Conservation (phyloP, 2,888 invertebrate genomes). For the Formica aserva region DNA sequence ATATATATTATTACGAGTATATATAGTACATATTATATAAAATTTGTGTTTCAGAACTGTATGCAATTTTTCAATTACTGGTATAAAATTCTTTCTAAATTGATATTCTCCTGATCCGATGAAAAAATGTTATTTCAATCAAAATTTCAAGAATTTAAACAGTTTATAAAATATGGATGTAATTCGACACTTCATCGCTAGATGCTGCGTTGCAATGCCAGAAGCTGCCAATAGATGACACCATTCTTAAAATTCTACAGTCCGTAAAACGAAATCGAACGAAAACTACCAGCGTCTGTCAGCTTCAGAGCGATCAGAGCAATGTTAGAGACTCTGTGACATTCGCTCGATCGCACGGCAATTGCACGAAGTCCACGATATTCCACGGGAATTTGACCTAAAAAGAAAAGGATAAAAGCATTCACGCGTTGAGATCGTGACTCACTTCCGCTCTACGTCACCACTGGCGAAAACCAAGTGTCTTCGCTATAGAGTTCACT, state of each 20-base stretch:
- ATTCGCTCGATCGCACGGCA: background rate
- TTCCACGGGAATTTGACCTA: background rate
- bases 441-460: constrained; percentile 52
- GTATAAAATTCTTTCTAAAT: no score
- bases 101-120: no score
- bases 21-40: no score
- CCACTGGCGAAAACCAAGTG: background rate
- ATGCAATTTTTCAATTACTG: no score
- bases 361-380: background rate
- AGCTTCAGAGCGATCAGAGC: constrained; percentile 1
- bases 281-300: background rate
- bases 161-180: background rate
- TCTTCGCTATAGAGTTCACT: background rate
- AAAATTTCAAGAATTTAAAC: background rate
- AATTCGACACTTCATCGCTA: background rate
- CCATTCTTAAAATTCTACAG: background rate
- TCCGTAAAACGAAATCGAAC: constrained; percentile 7
- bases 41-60: no score
- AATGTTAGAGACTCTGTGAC: constrained; percentile 29
- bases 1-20: no score
- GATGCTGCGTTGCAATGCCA: background rate
- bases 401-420: background rate
- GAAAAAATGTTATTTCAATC: no score
- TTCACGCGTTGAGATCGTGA: constrained; percentile 22
- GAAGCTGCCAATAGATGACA: background rate